Conservation (phyloP, 2,113 vertebrate species). For the Carollia perspicillata region DNA sequence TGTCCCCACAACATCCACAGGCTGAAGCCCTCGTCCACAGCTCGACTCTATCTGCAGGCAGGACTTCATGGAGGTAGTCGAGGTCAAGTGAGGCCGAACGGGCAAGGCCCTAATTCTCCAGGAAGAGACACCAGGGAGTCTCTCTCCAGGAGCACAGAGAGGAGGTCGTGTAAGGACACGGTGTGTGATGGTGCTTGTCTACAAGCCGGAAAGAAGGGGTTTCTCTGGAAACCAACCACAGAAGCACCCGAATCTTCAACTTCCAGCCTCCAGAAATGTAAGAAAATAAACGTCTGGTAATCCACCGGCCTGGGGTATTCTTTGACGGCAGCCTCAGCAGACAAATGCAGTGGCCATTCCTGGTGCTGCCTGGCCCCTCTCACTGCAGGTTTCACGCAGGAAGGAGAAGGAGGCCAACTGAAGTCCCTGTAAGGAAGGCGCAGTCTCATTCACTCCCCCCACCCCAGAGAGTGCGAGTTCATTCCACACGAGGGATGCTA, state of each 20-base stretch:
- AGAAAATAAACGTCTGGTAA: neutral
- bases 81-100: neutral
- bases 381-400: neutral
- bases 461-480: no score
- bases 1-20: neutral
- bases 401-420: neutral
- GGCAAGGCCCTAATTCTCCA: no score
- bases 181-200: neutral
- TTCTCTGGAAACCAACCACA: neutral
- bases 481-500: no score
- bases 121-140: neutral
- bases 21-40: neutral
- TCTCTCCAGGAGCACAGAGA: neutral
- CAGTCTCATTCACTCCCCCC: no score
- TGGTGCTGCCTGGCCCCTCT: neutral
- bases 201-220: neutral
- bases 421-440: neutral
- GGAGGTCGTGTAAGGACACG: no score
- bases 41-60: neutral
- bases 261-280: neutral
- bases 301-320: neutral
- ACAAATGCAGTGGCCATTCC: neutral
- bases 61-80: fast-evolving
- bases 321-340: neutral
- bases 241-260: neutral